Evolutionary conservation across 1,140 invertebrate genomes (phyloP).

Genomic region (Goniozus legneri): DNA sequence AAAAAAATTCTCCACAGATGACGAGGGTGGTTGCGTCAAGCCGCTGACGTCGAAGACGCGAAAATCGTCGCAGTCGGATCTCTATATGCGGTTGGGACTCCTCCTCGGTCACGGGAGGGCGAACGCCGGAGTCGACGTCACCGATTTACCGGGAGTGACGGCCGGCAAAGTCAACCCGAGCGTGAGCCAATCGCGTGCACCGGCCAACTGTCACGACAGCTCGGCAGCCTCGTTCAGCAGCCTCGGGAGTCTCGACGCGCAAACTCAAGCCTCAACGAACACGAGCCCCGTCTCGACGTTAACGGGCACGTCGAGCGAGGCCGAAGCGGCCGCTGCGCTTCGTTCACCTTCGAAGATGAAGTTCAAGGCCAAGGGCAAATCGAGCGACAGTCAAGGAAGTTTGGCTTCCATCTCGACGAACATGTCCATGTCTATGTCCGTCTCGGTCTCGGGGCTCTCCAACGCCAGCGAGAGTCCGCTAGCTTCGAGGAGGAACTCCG

Average conservation of each 20-base stretch:
- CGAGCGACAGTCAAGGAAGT: slow-evolving; percentile 54
- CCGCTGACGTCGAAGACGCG: slow-evolving; percentile 56
- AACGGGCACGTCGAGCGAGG: slow-evolving; percentile 71
- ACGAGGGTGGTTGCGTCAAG: slow-evolving; percentile 67
- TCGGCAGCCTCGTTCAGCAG: slow-evolving; percentile 65
- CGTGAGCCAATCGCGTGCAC: slow-evolving; percentile 30
- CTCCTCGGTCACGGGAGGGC: slow-evolving; percentile 61
- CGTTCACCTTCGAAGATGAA: slow-evolving; percentile 57
- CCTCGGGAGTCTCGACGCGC: slow-evolving; percentile 72
- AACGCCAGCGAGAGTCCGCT: slow-evolving; percentile 77
- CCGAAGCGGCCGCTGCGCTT: slow-evolving; percentile 54
- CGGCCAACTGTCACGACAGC: slow-evolving; percentile 50
- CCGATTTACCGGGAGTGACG: slow-evolving; percentile 19
- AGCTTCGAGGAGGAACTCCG: slow-evolving; percentile 73
- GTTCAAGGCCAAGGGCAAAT: slow-evolving; percentile 36
- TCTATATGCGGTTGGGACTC: slow-evolving; percentile 82
- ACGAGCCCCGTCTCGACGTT: slow-evolving; percentile 85
- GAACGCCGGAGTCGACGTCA: slow-evolving; percentile 21
- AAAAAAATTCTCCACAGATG: slow-evolving; percentile 60
- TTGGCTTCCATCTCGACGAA: slow-evolving; percentile 59
- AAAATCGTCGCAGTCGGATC: slow-evolving; percentile 65
- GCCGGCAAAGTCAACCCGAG: not conserved
- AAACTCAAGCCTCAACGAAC: slow-evolving; percentile 69
- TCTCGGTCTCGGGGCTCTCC: slow-evolving; percentile 70
- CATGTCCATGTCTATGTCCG: slow-evolving; percentile 74